A percentile compares a stretch with the other conserved stretches of the same genome.
Conservation (phyloP, 1,140 invertebrate species). For the Sminthurinus signatus region DNA sequence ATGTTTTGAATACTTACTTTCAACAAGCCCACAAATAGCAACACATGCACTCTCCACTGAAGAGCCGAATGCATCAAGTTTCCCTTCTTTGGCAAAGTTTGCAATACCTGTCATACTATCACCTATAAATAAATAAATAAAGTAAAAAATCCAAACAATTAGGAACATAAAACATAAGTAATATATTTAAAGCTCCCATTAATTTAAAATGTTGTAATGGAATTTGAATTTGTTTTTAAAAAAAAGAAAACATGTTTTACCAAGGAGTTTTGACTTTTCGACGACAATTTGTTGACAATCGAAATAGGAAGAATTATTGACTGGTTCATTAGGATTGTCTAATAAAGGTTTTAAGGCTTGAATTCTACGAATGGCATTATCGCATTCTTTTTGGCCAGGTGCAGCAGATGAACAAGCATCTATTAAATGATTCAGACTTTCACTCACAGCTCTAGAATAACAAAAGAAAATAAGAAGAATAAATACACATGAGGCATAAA, state of each 20-base stretch:
- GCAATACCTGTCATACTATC: slow-evolving; percentile 93
- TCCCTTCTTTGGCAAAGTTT: slow-evolving; percentile 78
- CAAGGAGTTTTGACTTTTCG: slow-evolving; percentile 79
- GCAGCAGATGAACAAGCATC: slow-evolving; percentile 75
- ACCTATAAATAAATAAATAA: too few species aligned
- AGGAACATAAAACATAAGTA: too few species aligned
- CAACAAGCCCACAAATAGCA: slow-evolving; percentile 86
- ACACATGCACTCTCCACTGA: slow-evolving; percentile 75
- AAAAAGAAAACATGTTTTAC: slow-evolving; percentile 49
- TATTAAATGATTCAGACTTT: slow-evolving; percentile 84
- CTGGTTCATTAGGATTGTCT: slow-evolving; percentile 78
- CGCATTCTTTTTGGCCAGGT: slow-evolving; percentile 90
- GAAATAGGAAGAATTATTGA: slow-evolving; percentile 85
- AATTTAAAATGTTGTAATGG: too few species aligned
- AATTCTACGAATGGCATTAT: slow-evolving; percentile 90
- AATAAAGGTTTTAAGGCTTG: slow-evolving; percentile 73
- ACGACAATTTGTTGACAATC: slow-evolving; percentile 90
- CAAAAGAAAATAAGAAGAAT: slow-evolving; percentile 4
- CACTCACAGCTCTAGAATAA: slow-evolving; percentile 63
- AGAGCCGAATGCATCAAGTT: slow-evolving; percentile 79
- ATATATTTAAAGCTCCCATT: too few species aligned
- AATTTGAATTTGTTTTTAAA: neutral
- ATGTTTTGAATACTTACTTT: too few species aligned
- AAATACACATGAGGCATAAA: too few species aligned
- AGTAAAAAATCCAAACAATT: too few species aligned